phyloP scores from a whole-genome alignment of 2,113 vertebrate species.

The Leiothrix lutea region DNA sequence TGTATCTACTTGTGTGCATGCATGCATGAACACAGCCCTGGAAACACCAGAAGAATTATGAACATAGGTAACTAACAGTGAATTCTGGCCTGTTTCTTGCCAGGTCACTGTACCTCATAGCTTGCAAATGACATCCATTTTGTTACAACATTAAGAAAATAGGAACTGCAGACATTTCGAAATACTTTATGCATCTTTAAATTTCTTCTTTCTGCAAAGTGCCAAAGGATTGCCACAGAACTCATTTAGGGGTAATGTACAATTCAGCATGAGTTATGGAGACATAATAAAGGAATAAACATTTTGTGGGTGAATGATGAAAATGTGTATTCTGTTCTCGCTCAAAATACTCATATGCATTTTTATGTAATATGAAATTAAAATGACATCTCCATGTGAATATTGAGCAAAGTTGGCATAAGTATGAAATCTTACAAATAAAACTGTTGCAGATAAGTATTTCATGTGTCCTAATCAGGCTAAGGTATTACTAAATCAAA shows the following conservation, averaged over 20 bases:
- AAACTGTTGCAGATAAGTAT: not conserved
- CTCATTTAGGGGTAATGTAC: not conserved
- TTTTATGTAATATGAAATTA: not conserved
- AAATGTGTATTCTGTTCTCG: not conserved
- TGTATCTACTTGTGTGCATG: not conserved
- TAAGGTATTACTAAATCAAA: not conserved
- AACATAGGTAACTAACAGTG: not conserved
- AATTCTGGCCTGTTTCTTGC: not conserved
- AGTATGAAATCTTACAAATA: not conserved
- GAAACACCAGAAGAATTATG: not conserved
- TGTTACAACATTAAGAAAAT: not conserved
- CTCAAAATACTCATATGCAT: not conserved
- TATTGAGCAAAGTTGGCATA: not conserved
- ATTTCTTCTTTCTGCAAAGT: not conserved
- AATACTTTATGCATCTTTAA: not conserved
- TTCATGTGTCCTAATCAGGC: not conserved
- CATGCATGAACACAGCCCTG: not conserved
- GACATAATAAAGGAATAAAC: not conserved
- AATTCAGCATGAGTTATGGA: not conserved
- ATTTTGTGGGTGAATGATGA: not conserved
- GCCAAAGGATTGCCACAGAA: not conserved
- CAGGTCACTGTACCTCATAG: not conserved
- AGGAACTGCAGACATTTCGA: not conserved
- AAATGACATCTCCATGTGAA: not conserved
- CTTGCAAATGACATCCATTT: not conserved